Evolutionary conservation across 2,888 invertebrate species (phyloP), one percentile per base, ranked within the genome.

Genomic region (Metallyticus violacea): DNA sequence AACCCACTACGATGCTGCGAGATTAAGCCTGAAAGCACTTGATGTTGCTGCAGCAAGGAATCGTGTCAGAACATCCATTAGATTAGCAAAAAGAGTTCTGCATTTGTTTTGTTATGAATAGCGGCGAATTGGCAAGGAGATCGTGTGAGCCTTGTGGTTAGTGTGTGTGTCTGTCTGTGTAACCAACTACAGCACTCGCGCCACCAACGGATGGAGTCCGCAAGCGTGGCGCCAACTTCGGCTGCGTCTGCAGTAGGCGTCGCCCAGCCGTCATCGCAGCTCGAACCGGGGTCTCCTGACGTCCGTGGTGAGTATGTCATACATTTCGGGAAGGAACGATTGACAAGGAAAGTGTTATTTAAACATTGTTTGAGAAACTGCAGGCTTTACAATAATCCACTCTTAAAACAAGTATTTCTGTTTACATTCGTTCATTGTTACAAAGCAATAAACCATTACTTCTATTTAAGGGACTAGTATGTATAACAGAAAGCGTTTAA

Each of bases 241-340:
- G 80, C 76, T 25, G n/a, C 80, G 25, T n/a, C 85, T 26, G 29
- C 79, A 22, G 81, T 76, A 62, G 85, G 80, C 7, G 76, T 77
- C 6, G 76, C 81, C 25, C 80, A 80, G 83, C 28, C 83, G 15
- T 9, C 83, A 77, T 77, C 77, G 76, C 77, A 83, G n/a, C n/a
- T 27, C 28, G 86, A 87, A n/a, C 28, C 22, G 28, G 86, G 40
- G 40, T 62, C 40, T 62, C 40, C 40, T 62, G 40, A 30, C 30
- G 22, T 78, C 40, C 85, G 86, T 9, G 86, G 86, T 87, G 81
- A 87, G 86, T 86, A 27, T 7, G n/a, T n/a, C n/a, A n/a, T n/a
- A n/a, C n/a, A n/a, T n/a, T n/a, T n/a, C n/a, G n/a, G n/a, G n/a
- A n/a, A n/a, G n/a, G n/a, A n/a, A n/a, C n/a, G n/a, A n/a, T n/a